Evolutionary conservation across 2,888 invertebrate species (phyloP).

Genomic region (Hipparchia semele): DNA sequence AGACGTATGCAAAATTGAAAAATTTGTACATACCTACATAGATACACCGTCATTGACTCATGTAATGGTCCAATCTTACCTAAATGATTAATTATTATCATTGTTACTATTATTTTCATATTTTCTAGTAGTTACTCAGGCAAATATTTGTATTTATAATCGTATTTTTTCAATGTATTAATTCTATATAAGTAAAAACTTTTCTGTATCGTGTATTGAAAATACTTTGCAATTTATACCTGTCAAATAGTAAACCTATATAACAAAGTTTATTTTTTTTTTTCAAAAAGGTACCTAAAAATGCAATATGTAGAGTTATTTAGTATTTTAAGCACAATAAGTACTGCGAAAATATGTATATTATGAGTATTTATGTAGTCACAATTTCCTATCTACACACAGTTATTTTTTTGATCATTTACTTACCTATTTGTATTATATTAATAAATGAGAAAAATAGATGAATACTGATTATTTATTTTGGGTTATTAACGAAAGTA

Average conservation of each 20-base stretch:
- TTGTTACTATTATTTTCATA: conserved; percentile 8
- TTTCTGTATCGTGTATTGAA: too few relatives aligned
- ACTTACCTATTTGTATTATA: conserved; percentile 21
- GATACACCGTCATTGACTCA: conserved; percentile 22
- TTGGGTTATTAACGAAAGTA: too few relatives aligned
- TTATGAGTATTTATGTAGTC: conserved; percentile 12
- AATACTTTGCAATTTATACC: neutral
- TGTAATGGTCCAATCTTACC: conserved; percentile 30
- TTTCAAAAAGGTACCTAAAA: conserved; percentile 13
- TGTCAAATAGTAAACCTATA: neutral
- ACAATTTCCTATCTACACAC: conserved; percentile 36
- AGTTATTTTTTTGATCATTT: conserved; percentile 32
- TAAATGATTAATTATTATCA: neutral
- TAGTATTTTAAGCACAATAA: conserved; percentile 32
- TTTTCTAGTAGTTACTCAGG: neutral
- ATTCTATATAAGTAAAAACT: too few relatives aligned
- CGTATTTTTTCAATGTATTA: neutral
- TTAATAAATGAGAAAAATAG: conserved; percentile 24
- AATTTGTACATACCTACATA: conserved; percentile 1
- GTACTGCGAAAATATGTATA: conserved; percentile 27
- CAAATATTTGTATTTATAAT: neutral
- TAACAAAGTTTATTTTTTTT: conserved; percentile 4
- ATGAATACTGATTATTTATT: conserved; percentile 6
- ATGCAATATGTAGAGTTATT: conserved; percentile 23
- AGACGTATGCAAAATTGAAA: conserved; percentile 14